Percentiles rank a stretch among this genome's conserved stretches.
Evolutionary conservation across 2,888 invertebrate species (phyloP).

Genomic region (Limnephilus lunatus): DNA sequence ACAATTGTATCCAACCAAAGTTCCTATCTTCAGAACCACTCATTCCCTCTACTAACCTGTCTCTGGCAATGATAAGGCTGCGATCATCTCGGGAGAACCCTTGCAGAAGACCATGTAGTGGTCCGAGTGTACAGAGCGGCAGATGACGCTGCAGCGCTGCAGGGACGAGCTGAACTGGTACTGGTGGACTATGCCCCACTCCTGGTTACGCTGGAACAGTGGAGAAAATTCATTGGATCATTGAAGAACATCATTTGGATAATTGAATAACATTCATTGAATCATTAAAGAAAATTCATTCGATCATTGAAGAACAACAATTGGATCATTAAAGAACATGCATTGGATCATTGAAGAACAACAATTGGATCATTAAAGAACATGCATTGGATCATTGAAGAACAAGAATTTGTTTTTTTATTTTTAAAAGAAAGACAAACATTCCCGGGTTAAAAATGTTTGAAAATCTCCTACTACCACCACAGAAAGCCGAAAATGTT

Average conservation of each 20-base stretch:
- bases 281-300: no score
- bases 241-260: not conserved
- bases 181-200: conserved; percentile 90
- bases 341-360: no score
- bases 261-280: no score
- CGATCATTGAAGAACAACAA: no score
- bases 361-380: conserved; percentile 7
- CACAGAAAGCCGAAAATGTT: no score
- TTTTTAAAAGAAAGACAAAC: no score
- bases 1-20: not conserved
- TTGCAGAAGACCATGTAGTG: conserved; percentile 91
- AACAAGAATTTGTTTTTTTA: no score
- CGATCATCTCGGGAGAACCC: conserved; percentile 95
- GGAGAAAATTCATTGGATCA: not conserved
- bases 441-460: no score
- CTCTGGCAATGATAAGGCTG: conserved; percentile 85
- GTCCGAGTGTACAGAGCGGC: conserved; percentile 84
- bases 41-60: conserved; percentile 74
- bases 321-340: no score
- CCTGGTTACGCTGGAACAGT: conserved; percentile 68
- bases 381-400: not conserved
- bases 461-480: no score
- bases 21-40: not conserved
- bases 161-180: conserved; percentile 92
- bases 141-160: conserved; percentile 94